Conservation (phyloP, 2,113 vertebrate species). For the Macrotus californicus region DNA sequence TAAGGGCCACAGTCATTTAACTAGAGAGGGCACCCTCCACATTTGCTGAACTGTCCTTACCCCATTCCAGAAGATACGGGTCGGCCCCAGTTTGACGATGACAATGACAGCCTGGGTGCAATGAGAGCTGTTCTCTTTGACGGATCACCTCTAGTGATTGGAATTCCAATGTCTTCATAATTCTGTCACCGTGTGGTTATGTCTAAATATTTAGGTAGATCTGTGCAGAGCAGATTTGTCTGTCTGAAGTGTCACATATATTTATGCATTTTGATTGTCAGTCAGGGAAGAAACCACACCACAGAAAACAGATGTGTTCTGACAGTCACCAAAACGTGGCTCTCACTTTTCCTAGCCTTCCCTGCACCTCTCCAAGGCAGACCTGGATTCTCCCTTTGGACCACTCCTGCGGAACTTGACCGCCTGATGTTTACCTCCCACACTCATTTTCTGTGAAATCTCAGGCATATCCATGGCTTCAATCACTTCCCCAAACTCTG, state of each 20-base stretch:
- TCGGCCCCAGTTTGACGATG: background rate
- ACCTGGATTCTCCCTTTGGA: background rate
- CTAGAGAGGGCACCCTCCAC: background rate
- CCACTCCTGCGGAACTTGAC: background rate
- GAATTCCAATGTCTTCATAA: conserved; percentile 62
- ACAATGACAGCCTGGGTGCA: background rate
- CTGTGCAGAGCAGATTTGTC: background rate
- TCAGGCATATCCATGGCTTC: background rate
- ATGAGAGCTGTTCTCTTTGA: background rate
- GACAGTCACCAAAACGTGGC: conserved; percentile 43
- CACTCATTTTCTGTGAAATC: background rate
- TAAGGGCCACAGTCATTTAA: no score
- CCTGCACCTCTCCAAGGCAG: background rate
- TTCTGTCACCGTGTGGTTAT: conserved; percentile 34
- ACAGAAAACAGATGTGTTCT: conserved; percentile 54
- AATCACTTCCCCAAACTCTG: background rate
- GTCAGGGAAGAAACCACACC: conserved; percentile 21
- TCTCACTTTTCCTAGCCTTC: background rate
- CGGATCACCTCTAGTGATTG: conserved; percentile 32
- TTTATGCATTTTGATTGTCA: conserved; percentile 56
- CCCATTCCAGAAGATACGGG: background rate
- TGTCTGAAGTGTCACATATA: conserved; percentile 45
- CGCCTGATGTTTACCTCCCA: background rate
- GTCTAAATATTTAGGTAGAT: conserved; percentile 76
- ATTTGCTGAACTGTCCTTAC: background rate